A percentile compares a stretch with the other conserved stretches of the same genome.
Evolutionary conservation across 2,888 invertebrate species (phyloP).

Genomic region (Diaperis boleti): DNA sequence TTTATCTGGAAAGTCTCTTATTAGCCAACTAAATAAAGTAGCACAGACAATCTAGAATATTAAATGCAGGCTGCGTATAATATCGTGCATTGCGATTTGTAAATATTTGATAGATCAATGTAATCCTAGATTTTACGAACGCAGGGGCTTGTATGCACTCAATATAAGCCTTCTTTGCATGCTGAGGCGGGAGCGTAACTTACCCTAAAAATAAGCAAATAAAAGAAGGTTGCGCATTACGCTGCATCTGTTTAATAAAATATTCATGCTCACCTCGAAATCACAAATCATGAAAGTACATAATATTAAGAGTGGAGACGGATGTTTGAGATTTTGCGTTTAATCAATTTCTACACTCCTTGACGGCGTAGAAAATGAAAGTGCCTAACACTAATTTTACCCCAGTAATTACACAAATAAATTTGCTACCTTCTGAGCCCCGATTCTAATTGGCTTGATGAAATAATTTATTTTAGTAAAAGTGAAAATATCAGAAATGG

Average conservation of each 20-base stretch:
- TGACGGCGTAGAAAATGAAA: conserved; percentile 4
- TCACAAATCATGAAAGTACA: too few relatives aligned
- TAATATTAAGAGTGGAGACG: neutral
- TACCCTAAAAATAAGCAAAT: neutral
- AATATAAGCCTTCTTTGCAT: neutral
- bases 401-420: conserved; percentile 11
- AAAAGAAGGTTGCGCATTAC: neutral
- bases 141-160: neutral
- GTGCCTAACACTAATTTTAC: conserved; percentile 22
- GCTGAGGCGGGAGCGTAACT: neutral
- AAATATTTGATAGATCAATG: conserved; percentile 8
- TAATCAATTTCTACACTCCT: neutral
- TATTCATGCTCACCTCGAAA: neutral
- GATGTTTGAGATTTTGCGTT: neutral
- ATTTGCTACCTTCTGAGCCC: conserved; percentile 2
- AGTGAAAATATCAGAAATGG: conserved; percentile 18
- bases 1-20: too few relatives aligned
- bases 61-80: neutral
- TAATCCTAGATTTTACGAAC: neutral
- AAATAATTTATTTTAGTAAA: conserved; percentile 12
- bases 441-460: conserved; percentile 10
- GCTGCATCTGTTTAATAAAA: neutral
- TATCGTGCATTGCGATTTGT: neutral
- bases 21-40: too few relatives aligned
- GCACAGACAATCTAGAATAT: too few relatives aligned